Evolutionary conservation across 2,888 invertebrate genomes (phyloP).

Genomic region (Seladonia tumulorum): DNA sequence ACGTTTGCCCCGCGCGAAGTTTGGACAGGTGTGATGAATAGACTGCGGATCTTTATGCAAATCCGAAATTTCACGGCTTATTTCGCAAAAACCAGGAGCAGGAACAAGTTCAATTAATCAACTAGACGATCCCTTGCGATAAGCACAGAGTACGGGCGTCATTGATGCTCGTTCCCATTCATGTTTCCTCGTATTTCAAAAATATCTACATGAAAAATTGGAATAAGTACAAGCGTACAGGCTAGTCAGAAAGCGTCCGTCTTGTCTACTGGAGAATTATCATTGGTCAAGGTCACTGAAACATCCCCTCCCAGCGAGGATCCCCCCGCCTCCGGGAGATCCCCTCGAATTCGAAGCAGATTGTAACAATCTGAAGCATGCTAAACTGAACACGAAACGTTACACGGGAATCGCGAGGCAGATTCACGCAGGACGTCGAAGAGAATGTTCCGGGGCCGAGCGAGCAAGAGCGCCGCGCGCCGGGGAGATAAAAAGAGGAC

Average conservation of each 20-base stretch:
- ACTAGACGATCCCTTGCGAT: too few species aligned
- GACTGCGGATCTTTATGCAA: constrained; percentile 16
- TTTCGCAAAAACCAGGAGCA: too few species aligned
- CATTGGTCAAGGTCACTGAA: neutral
- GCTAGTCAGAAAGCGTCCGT: too few species aligned
- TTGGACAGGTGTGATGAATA: neutral
- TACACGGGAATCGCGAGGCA: neutral
- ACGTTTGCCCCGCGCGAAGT: neutral
- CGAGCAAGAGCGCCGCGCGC: neutral
- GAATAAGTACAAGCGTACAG: too few species aligned
- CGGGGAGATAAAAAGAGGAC: neutral
- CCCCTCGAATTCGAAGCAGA: neutral
- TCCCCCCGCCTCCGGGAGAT: neutral
- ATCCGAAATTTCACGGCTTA: too few species aligned
- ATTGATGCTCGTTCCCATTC: too few species aligned
- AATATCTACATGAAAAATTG: too few species aligned
- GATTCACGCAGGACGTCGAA: neutral
- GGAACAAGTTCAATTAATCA: too few species aligned
- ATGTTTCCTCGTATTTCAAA: too few species aligned
- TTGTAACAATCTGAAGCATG: neutral
- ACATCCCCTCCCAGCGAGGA: neutral
- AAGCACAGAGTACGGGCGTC: too few species aligned
- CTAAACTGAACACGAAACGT: neutral
- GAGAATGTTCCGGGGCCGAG: neutral
- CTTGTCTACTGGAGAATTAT: neutral